phyloP scores from a whole-genome alignment of 1,140 invertebrate genomes.

The Aphis gossypii region DNA sequence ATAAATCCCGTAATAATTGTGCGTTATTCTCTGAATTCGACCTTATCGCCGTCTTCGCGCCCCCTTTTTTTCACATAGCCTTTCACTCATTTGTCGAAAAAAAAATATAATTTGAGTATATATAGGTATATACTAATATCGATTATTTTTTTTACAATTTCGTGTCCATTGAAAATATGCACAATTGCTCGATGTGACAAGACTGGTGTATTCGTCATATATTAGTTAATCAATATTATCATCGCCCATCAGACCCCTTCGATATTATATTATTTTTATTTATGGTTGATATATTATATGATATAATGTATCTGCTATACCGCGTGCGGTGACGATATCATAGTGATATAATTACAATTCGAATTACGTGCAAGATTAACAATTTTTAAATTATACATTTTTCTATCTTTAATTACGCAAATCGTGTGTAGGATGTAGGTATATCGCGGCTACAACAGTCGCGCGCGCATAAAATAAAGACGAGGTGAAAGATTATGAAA shows the following conservation, averaged over 20 bases:
- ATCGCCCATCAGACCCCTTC: too few species aligned
- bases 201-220: not conserved
- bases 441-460: not conserved
- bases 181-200: not conserved
- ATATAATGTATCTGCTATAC: not conserved
- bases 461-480: not conserved
- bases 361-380: not conserved
- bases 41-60: not conserved
- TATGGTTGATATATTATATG: not conserved
- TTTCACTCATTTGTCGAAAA: not conserved
- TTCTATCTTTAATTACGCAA: not conserved
- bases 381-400: slow-evolving; percentile 7
- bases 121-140: too few species aligned
- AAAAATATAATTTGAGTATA: not conserved
- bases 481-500: slow-evolving; percentile 10
- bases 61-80: not conserved
- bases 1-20: not conserved
- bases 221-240: not conserved
- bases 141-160: not conserved
- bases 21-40: not conserved
- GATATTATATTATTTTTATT: slow-evolving; percentile 3
- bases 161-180: not conserved
- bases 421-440: not conserved
- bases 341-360: not conserved
- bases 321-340: not conserved